A percentile compares a stretch with the other conserved stretches of the same genome.
These are phyloP conservation scores for Serranus cabrilla DNA, from an alignment of 2,797 vertebrate genomes.

Conservation along the genomic window DNA sequence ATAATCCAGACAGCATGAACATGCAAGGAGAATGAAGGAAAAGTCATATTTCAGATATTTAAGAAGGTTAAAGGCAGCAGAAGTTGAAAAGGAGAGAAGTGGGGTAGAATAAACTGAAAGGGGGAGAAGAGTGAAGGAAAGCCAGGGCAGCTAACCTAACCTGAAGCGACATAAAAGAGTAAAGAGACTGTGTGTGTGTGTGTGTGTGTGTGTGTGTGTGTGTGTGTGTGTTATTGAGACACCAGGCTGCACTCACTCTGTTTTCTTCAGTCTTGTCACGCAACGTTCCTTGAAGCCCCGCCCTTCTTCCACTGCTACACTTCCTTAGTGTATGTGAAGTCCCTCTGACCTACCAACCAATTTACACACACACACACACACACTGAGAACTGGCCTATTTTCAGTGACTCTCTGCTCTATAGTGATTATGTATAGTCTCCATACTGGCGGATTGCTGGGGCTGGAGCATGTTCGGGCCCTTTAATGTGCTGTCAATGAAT, in stretches of 20 bases:
- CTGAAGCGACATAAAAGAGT: slow-evolving; percentile 75
- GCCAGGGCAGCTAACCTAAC: slow-evolving; percentile 59
- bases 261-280: slow-evolving; percentile 80
- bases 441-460: slow-evolving; percentile 15
- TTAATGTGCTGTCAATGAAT: slow-evolving; percentile 61
- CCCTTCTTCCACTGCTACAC: slow-evolving; percentile 53
- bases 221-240: slow-evolving; percentile 35
- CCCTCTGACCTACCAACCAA: slow-evolving; percentile 41
- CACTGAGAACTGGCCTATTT: slow-evolving; percentile 62
- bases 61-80: neutral
- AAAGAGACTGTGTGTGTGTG: slow-evolving; percentile 63
- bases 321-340: slow-evolving; percentile 55
- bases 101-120: slow-evolving; percentile 14
- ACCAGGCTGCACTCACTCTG: slow-evolving; percentile 60
- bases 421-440: slow-evolving; percentile 45
- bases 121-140: slow-evolving; percentile 47
- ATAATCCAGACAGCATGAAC: neutral
- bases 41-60: slow-evolving; percentile 3
- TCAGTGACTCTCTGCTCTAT: slow-evolving; percentile 26
- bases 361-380: slow-evolving; percentile 22
- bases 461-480: slow-evolving; percentile 18
- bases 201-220: slow-evolving; percentile 3
- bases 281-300: slow-evolving; percentile 65
- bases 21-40: neutral
- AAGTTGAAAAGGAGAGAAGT: slow-evolving; percentile 11